Percentiles rank a stretch among this genome's conserved stretches.
These are phyloP conservation scores for Conopomorpha cramerella DNA, from an alignment of 1,140 invertebrate species.

Conservation along the genomic window DNA sequence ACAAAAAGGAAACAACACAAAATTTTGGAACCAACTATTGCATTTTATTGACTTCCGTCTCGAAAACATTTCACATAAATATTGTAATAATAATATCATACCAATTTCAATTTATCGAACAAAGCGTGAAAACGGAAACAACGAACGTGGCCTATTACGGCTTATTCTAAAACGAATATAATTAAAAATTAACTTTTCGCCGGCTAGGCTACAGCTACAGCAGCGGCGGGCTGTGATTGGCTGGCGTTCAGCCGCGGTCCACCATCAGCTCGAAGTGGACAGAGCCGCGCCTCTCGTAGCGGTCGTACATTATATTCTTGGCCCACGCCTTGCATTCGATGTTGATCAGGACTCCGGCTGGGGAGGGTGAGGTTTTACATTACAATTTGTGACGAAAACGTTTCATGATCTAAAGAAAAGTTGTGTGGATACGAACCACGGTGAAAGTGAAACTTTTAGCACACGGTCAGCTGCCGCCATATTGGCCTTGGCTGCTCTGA, in stretches of 20 bases:
- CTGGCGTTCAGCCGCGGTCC: constrained; percentile 60
- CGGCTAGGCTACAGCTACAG: constrained; percentile 7
- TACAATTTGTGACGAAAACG: neutral
- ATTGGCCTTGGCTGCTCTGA: neutral
- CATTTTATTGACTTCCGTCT: constrained; percentile 56
- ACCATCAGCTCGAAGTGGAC: constrained; percentile 96
- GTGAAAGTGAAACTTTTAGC: too few relatives aligned
- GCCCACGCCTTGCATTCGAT: constrained; percentile 97
- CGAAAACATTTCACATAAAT: constrained; percentile 53
- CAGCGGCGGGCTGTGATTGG: constrained; percentile 12
- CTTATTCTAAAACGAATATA: constrained; percentile 58
- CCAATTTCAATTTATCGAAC: constrained; percentile 25
- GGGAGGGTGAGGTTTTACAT: constrained; percentile 2
- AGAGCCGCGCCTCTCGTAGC: constrained; percentile 85
- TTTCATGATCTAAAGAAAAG: neutral
- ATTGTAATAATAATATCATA: constrained; percentile 35
- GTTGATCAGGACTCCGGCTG: constrained; percentile 88
- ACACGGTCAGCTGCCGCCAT: neutral
- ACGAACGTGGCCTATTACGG: constrained; percentile 39
- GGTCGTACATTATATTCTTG: constrained; percentile 87
- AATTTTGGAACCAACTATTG: constrained; percentile 56
- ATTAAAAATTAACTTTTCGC: neutral
- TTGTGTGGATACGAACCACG: too few relatives aligned
- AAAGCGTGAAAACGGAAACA: constrained; percentile 49
- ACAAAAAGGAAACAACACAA: constrained; percentile 29